A percentile compares a stretch with the other conserved stretches of the same genome.
These are phyloP conservation scores for Myopa testacea DNA, from an alignment of 2,888 invertebrate genomes.

Conservation along the genomic window DNA sequence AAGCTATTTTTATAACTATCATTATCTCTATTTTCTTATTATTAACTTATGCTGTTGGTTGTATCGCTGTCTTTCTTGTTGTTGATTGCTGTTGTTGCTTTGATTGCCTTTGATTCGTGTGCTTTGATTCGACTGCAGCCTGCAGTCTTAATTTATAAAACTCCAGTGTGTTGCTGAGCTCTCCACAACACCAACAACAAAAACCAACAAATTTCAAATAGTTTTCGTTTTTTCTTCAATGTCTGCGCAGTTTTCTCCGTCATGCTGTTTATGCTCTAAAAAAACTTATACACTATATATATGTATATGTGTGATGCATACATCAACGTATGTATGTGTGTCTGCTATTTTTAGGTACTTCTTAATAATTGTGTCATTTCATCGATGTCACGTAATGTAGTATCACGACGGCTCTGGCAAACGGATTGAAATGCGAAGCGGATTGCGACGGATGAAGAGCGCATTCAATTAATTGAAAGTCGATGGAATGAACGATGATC, in stretches of 20 bases:
- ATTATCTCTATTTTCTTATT: no score
- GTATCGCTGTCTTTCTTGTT: no score
- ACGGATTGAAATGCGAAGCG: slow-evolving; percentile 16
- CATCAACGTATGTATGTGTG: no score
- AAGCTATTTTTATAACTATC: no score
- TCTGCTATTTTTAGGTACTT: neutral
- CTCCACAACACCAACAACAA: neutral
- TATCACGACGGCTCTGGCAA: neutral
- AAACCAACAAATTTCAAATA: neutral
- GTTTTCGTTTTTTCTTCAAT: slow-evolving; percentile 1
- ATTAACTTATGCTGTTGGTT: no score
- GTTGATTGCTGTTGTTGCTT: no score
- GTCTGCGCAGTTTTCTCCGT: neutral
- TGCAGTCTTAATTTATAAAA: neutral
- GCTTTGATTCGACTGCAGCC: neutral
- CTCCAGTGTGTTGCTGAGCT: neutral
- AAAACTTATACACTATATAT: no score
- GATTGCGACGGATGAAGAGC: slow-evolving; percentile 7
- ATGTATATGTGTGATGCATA: no score
- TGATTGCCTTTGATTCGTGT: no score
- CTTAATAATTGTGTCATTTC: slow-evolving; percentile 34
- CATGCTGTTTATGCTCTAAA: no score
- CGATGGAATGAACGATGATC: slow-evolving; percentile 1
- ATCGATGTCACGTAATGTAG: slow-evolving; percentile 34
- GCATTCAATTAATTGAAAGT: slow-evolving; percentile 33